phyloP scores from a whole-genome alignment of 2,113 vertebrate genomes.

The Galeopterus variegatus region DNA sequence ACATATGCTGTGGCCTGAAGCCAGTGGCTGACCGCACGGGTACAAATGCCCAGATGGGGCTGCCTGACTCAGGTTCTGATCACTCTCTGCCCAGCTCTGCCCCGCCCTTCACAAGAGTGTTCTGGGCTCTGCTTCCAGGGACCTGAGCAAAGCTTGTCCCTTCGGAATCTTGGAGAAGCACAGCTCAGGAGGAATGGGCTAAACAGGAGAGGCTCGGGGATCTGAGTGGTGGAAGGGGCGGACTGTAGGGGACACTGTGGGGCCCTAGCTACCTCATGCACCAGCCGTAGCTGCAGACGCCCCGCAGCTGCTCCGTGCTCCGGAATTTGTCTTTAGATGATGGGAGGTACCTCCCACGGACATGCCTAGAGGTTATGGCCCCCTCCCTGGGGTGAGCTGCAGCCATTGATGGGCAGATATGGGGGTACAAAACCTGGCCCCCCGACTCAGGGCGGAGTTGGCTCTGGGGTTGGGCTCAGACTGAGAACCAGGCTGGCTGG shows the following conservation, averaged over 20 bases:
- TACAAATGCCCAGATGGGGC: not conserved
- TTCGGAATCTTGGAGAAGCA: not conserved
- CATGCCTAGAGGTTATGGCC: too few relatives aligned
- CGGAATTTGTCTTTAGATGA: not conserved
- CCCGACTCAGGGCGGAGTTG: too few relatives aligned
- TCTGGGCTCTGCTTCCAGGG: not conserved
- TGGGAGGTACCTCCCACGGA: not conserved
- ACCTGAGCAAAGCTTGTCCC: not conserved
- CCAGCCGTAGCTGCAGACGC: not conserved
- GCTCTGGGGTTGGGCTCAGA: too few relatives aligned
- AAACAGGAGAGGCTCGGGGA: too few relatives aligned
- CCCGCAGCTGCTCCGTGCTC: not conserved
- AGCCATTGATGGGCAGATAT: not conserved
- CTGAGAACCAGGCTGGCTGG: too few relatives aligned
- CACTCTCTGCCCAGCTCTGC: not conserved
- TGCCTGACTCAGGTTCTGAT: not conserved
- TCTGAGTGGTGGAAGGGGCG: too few relatives aligned
- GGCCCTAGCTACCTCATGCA: not conserved
- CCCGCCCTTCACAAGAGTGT: too few relatives aligned
- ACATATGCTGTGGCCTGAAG: not conserved
- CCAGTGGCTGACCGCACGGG: not conserved
- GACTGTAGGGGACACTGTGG: accelerated
- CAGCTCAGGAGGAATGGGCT: not conserved
- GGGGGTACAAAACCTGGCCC: not conserved
- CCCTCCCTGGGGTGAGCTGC: not conserved